These are phyloP conservation scores for Calycopis cecrops DNA, from an alignment of 1,140 invertebrate species.

Conservation along the genomic window DNA sequence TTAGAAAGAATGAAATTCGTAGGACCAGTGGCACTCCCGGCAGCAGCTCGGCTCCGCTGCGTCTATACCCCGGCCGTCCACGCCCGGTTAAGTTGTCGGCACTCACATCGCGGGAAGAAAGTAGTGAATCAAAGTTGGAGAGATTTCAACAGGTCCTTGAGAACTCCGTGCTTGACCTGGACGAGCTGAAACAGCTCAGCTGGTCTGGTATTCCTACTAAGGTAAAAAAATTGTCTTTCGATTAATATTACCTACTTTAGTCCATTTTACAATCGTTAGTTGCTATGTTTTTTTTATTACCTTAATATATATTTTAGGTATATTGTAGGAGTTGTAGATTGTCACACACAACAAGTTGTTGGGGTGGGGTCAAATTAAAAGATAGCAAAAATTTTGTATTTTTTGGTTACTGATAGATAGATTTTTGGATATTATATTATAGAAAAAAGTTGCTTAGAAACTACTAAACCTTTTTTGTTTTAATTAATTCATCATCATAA, in stretches of 20 bases:
- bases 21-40: constrained; percentile 37
- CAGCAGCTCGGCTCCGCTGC: constrained; percentile 36
- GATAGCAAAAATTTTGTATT: too few species aligned
- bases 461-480: too few species aligned
- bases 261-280: too few species aligned
- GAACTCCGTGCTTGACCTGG: constrained; percentile 84
- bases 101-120: constrained; percentile 75
- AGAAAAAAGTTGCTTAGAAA: too few species aligned
- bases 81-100: constrained; percentile 75
- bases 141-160: constrained; percentile 87
- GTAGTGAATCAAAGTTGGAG: constrained; percentile 87
- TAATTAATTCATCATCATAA: neutral
- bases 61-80: constrained; percentile 79
- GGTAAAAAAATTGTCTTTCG: constrained; percentile 79
- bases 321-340: too few species aligned
- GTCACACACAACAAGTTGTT: too few species aligned
- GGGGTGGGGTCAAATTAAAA: too few species aligned
- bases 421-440: too few species aligned
- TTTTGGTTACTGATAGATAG: too few species aligned
- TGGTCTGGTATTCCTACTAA: constrained; percentile 96
- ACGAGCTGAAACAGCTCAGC: constrained; percentile 91
- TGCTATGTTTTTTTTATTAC: neutral
- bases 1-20: constrained; percentile 47
- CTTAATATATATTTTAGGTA: too few species aligned
- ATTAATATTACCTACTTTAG: too few species aligned